phyloP scores from a whole-genome alignment of 2,797 vertebrate genomes.

The Cheirogaleus major region DNA sequence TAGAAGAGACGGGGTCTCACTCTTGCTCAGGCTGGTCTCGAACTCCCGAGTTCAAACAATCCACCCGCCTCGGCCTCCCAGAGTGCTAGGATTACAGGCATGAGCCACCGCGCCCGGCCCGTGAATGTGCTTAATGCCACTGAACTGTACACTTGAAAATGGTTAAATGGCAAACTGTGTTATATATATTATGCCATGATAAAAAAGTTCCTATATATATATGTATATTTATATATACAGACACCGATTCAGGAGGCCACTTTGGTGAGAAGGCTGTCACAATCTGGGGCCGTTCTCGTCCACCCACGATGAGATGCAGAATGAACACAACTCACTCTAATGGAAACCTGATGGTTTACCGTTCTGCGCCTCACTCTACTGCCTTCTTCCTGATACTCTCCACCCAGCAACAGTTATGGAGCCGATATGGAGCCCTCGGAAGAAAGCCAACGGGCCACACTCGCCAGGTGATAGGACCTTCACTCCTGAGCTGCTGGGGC shows the following conservation, averaged over 20 bases:
- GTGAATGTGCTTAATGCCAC: background rate
- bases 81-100: no score
- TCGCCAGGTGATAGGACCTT: background rate
- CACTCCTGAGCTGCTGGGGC: background rate
- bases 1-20: no score
- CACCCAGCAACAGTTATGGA: fast-evolving
- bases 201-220: background rate
- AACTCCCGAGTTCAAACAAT: no score
- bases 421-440: background rate
- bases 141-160: background rate
- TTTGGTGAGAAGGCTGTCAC: background rate
- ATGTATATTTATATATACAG: no score
- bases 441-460: no score
- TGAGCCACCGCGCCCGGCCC: no score
- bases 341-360: no score
- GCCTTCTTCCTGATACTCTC: background rate
- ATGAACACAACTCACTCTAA: background rate
- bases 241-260: background rate
- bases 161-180: background rate
- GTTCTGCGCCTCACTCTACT: no score
- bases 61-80: no score
- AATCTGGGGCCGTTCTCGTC: background rate
- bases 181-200: background rate
- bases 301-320: background rate
- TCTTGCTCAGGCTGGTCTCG: no score